Evolutionary conservation across 2,888 invertebrate genomes (phyloP), one percentile per base, ranked within the genome.

Genomic region (Podabrus alpinus): DNA sequence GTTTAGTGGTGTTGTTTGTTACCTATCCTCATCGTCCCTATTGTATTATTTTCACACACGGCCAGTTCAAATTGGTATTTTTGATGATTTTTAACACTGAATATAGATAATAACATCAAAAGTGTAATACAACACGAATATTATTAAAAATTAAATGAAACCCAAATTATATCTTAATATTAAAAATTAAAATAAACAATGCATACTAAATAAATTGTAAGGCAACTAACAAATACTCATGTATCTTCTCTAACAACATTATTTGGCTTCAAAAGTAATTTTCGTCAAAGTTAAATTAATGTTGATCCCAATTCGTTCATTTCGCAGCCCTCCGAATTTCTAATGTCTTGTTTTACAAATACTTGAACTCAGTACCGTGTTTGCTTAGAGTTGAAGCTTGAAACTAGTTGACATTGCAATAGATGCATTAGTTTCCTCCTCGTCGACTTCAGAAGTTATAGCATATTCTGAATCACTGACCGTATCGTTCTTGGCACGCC

Each of bases 1-100:
- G 83, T 83, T 84, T 83, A 83, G 83, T 82, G 82, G 81, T 81
- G 83, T 82, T 83, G 82, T 83, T 83, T 81, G 82, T 81, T 78
- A 79, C 74, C 76, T 69, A 72, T 76, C 73, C 68, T 66, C 64
- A 64, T 60, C 60, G 64, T 19, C 71, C 69, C 75, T 78, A 79
- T 78, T 80, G 80, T 80, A 77, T 77, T 21, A 17, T 17, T n/a
- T 64, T 64, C 17, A 21, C 16, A 61, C 16, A 62, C 62, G 16
- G 17, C 15, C 62, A 62, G 17, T 62, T 62, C 62, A 16, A 62
- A 62, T 16, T 62, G 62, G 17, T 62, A 16, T 62, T 62, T 62
- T 62, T 62, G 45, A 45, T 45, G 45, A 45, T 45, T 45, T 45
- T 45, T 45, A 45, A n/a, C 45, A 45, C 45, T 45, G n/a, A 45